Evolutionary conservation across 1,140 invertebrate genomes (phyloP), one percentile per base, ranked within the genome.

Genomic region (Lepidurus arcticus): DNA sequence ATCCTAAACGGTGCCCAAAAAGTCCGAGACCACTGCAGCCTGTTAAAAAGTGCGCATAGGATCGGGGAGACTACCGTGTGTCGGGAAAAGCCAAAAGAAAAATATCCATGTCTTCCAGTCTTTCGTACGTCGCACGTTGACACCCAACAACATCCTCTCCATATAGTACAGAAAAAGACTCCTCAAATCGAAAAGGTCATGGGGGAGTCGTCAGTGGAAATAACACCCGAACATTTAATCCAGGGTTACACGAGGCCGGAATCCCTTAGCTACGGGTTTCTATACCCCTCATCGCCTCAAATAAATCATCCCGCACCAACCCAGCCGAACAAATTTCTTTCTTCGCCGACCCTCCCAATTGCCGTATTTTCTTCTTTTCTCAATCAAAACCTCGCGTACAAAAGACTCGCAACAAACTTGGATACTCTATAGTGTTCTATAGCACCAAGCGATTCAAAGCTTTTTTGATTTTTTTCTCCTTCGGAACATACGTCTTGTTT

Each of bases 211-310:
- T 65, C 53, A 65, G 13, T 65, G 8, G 13, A 65, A 65, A 65
- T 65, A 65, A 65, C 53, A 65, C 53, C n/a, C 9, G 8, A 65
- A 65, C 53, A 21, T 16, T 65, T 65, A 65, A 65, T 65, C 53
- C 53, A 65, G 53, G 34, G 53, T 21, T 65, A 65, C 53, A 65
- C 3, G 53, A n/a, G 53, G 53, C 53, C 21, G 16, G 53, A 65
- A 16, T 65, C 53, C 53, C 53, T 16, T 21, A 65, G 53, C 9
- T 65, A 21, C 53, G 10, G 9, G 34, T 34, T 34, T 34, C 34
- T 34, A 34, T 34, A 34, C 34, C 13, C 53, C 16, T n/a, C 21
- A n/a, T 21, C 21, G 13, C 53, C 53, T 65, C 6, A 65, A 65
- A 65, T 65, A 65, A 65, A 65, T 65, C 53, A 65, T 65, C 53